Conservation (phyloP, 2,113 vertebrate genomes). For the Peromyscus leucopus region DNA sequence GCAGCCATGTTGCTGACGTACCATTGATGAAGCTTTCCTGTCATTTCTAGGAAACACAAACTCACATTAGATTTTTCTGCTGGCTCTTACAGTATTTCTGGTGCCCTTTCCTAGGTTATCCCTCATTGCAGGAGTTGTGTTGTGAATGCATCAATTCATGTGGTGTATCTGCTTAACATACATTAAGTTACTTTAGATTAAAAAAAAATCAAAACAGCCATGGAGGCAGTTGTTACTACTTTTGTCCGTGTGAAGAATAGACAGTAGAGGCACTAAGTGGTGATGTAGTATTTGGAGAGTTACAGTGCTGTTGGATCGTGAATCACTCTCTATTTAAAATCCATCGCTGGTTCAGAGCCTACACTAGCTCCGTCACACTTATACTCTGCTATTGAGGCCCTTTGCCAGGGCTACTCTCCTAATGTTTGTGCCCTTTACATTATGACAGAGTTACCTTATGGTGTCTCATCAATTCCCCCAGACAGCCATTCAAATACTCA, state of each 20-base stretch:
- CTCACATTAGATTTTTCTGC: not conserved
- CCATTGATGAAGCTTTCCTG: not conserved
- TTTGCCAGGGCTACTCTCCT: not conserved
- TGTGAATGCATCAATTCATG: not conserved
- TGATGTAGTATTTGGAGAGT: not conserved
- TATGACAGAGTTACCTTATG: not conserved
- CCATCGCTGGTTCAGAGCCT: rapidly evolving
- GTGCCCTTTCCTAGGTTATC: not conserved
- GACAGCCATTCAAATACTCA: not conserved
- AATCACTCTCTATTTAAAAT: not conserved
- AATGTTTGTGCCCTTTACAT: not conserved
- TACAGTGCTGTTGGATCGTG: rapidly evolving
- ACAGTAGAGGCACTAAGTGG: too few species aligned
- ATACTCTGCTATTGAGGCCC: not conserved
- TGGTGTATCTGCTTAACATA: not conserved
- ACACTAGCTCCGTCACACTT: not conserved
- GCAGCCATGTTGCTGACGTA: not conserved
- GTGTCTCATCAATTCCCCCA: not conserved
- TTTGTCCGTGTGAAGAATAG: not conserved
- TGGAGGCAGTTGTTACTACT: not conserved
- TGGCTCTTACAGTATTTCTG: not conserved
- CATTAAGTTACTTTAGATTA: not conserved
- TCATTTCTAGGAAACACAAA: not conserved
- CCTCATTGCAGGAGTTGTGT: not conserved
- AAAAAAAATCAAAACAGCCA: not conserved